Percentiles rank a stretch among this genome's conserved stretches.
phyloP scores from a whole-genome alignment of 2,888 invertebrate genomes.

The Napeogenes sylphis region DNA sequence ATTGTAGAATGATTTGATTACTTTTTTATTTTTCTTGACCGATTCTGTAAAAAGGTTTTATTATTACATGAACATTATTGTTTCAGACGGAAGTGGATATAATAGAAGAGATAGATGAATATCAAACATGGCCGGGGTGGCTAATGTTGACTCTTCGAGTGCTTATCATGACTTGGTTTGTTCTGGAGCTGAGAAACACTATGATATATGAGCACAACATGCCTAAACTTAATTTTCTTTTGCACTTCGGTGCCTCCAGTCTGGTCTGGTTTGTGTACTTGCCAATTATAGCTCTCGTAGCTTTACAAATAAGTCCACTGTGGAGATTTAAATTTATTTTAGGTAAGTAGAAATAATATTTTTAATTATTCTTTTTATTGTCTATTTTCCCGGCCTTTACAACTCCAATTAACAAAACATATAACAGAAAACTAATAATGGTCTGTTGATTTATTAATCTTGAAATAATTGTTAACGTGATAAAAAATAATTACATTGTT shows the following conservation, averaged over 20 bases:
- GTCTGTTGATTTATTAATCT: too few relatives aligned
- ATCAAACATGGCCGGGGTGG: conserved; percentile 99
- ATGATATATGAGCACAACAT: conserved; percentile 77
- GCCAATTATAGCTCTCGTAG: conserved; percentile 95
- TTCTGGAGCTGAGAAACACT: conserved; percentile 81
- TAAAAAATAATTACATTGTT: neutral
- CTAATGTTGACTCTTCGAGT: conserved; percentile 91
- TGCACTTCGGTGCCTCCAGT: conserved; percentile 98
- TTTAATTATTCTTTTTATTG: conserved; percentile 14
- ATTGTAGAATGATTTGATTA: too few relatives aligned
- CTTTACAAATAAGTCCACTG: conserved; percentile 93
- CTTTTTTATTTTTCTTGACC: too few relatives aligned
- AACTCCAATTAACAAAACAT: too few relatives aligned
- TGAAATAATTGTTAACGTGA: neutral
- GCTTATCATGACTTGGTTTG: conserved; percentile 93
- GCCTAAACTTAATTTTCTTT: conserved; percentile 91
- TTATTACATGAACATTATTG: neutral
- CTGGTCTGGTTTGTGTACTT: conserved; percentile 99
- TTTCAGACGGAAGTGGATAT: conserved; percentile 95
- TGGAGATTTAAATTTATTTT: conserved; percentile 97
- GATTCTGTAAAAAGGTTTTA: too few relatives aligned
- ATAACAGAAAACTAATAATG: too few relatives aligned
- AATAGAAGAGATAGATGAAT: conserved; percentile 97
- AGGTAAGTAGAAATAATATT: conserved; percentile 76
- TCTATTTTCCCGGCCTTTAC: neutral